These are phyloP conservation scores for Nephrotoma flavescens DNA, from an alignment of 2,888 invertebrate genomes.

Conservation along the genomic window DNA sequence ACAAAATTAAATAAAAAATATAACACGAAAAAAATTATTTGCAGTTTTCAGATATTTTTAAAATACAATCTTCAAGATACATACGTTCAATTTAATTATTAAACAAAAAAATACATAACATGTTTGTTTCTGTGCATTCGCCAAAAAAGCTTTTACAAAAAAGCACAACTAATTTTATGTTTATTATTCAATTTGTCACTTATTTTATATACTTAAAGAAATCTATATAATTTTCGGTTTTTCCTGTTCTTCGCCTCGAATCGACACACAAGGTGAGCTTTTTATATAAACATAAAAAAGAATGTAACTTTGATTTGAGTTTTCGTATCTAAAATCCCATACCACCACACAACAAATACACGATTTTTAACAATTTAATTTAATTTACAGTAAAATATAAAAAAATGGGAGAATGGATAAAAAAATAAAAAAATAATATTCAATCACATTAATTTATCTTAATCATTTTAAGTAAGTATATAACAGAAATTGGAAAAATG, in stretches of 20 bases:
- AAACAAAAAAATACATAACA: not conserved
- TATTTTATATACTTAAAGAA: not conserved
- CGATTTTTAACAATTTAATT: not conserved
- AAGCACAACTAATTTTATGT: not conserved
- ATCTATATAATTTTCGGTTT: not conserved
- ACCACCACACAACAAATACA: not conserved
- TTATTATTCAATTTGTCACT: not conserved
- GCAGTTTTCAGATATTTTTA: not conserved
- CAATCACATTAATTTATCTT: not conserved
- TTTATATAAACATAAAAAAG: not conserved
- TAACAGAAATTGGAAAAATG: not conserved
- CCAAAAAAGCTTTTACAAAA: constrained; percentile 1
- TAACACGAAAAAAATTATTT: not conserved
- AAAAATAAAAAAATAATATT: not conserved
- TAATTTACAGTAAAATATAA: not conserved
- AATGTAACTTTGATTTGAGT: not conserved
- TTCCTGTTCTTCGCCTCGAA: not conserved
- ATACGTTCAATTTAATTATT: not conserved
- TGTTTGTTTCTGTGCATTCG: not conserved
- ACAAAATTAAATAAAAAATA: not conserved
- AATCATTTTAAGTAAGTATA: not conserved
- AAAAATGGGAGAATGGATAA: not conserved
- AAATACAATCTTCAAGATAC: not conserved
- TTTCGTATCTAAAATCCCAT: not conserved
- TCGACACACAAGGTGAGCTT: not conserved